Base-by-base conservation (phyloP, 2,888 invertebrate species). In the Dryomyza anilis region DNA sequence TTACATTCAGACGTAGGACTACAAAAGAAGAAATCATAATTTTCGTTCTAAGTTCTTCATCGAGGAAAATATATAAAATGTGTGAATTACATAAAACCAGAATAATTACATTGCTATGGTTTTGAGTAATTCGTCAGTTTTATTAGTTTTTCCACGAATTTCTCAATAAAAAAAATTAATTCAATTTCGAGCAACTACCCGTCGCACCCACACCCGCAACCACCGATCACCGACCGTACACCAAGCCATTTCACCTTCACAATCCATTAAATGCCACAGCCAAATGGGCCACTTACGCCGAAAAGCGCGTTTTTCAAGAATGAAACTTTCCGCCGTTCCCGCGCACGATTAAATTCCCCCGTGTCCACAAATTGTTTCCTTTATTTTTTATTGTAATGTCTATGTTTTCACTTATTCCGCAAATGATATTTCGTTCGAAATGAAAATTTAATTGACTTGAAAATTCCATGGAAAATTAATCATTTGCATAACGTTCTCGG, bases 381-480 rank as follows among this genome's bases (percentile, higher is more conserved):
- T 19, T 19, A 7, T 14, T 39, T 27, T 27, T 61, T 39, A 21
- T 27, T 58, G 25, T 43, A 2, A 25, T 39, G 29, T 29, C 19
- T 43, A 27, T 61, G 3, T 52, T 19, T 29, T 43, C 16, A 1
- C 43, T 14, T 36, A 21, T 60, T 23, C 33, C 33, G 52, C 43
- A 61, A 61, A 48, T 43, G 61, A 53, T 52, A 33, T 52, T 61
- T 61, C 53, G 19, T 66, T 65, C 62, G 67, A 64, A 67, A 69
- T 63, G 68, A 70, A 72, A 75, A 71, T 72, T 76, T 75, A 78
- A 76, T 78, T 78, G 74, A 71, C 72, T 72, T 74, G 72, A 75
- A 77, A 78, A 73, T 79, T 79, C 74, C 71, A 69, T 72, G 78
- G 72, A 78, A 78, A 75, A 73, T 76, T 71, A 73, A 74, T 75